A percentile compares a stretch with the other conserved stretches of the same genome.
These are phyloP conservation scores for Sorex maritimensis DNA, from an alignment of 2,797 vertebrate genomes.

Conservation along the genomic window DNA sequence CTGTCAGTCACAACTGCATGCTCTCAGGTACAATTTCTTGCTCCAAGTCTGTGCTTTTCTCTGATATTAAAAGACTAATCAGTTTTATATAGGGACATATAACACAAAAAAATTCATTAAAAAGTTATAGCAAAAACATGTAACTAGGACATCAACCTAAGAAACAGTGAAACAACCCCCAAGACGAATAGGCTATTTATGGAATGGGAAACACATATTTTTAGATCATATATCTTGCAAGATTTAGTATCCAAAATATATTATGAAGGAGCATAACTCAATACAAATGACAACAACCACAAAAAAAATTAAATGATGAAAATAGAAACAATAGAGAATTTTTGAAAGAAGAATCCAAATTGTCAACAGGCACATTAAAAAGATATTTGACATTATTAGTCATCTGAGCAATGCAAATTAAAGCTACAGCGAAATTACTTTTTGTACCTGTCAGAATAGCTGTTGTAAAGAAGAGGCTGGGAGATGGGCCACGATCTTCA, in stretches of 20 bases:
- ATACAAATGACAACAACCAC: neutral
- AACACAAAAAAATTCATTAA: neutral
- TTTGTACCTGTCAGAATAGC: neutral
- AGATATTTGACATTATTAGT: neutral
- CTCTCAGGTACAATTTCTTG: too few relatives aligned
- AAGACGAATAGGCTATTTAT: neutral
- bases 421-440: neutral
- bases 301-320: neutral
- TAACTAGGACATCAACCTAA: neutral
- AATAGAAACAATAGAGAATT: neutral
- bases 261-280: neutral
- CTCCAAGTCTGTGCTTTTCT: too few relatives aligned
- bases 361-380: neutral
- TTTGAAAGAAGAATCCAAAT: neutral
- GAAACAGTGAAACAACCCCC: neutral
- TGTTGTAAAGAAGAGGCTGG: neutral
- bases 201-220: neutral
- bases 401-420: neutral
- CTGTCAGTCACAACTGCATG: too few relatives aligned
- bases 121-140: neutral
- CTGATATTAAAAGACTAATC: too few relatives aligned
- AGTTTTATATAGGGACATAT: too few relatives aligned
- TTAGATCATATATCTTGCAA: neutral
- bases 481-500: neutral
- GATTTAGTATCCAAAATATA: neutral